Percentiles rank a stretch among this genome's conserved stretches.
phyloP scores from a whole-genome alignment of 35 echinoderm and acorn worm species.

The Anneissia japonica region DNA sequence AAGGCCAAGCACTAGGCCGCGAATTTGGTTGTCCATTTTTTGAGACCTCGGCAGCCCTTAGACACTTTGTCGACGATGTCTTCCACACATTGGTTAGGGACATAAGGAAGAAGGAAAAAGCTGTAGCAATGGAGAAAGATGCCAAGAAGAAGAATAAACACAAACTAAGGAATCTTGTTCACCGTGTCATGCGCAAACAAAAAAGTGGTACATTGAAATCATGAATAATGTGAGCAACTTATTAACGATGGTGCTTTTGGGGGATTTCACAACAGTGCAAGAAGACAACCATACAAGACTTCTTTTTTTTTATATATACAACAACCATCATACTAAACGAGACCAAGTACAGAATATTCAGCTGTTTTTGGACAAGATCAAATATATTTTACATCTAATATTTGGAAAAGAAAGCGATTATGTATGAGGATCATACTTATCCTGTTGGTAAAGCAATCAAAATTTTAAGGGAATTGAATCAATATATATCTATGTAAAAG shows the following conservation, averaged over 20 bases:
- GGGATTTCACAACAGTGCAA: neutral
- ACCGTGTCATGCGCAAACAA: neutral
- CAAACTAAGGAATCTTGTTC: neutral
- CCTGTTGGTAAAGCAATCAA: too few species aligned
- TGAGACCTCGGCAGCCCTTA: slow-evolving; percentile 88
- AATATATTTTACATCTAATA: too few species aligned
- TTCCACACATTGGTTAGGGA: slow-evolving; percentile 96
- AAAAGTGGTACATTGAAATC: neutral
- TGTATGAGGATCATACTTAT: too few species aligned
- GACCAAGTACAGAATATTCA: too few species aligned
- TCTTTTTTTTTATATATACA: too few species aligned
- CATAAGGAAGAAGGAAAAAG: slow-evolving; percentile 85
- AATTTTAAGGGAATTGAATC: too few species aligned
- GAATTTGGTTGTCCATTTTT: slow-evolving; percentile 99
- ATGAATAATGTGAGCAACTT: neutral
- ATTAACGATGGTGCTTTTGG: neutral
- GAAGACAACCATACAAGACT: too few species aligned
- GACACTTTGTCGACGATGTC: slow-evolving; percentile 97
- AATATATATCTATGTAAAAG: too few species aligned
- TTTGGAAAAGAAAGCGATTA: too few species aligned
- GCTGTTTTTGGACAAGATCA: too few species aligned
- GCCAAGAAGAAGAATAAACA: slow-evolving; percentile 71
- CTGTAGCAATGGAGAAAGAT: slow-evolving; percentile 67
- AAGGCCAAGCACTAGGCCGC: slow-evolving; percentile 84
- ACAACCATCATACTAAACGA: too few species aligned